Base-by-base conservation (phyloP, 2,888 invertebrate species). In the Eupeodes luniger region DNA sequence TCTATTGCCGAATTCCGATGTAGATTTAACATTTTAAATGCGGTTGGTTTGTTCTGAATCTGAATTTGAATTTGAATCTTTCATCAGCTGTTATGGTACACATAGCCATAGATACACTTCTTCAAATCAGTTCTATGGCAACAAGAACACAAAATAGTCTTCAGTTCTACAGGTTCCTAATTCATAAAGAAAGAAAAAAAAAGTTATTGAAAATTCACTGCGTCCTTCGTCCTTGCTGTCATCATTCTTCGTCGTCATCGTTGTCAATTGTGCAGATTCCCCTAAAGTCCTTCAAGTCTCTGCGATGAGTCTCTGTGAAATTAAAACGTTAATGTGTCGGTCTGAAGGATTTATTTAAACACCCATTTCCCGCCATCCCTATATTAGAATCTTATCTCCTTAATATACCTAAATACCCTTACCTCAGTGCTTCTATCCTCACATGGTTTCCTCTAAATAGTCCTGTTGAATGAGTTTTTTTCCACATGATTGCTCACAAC, bases 401-500 rank as follows among this genome's bases (percentile, higher is more conserved):
- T 3, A 57, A 10, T n/a, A 12, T 55, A 19, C 19, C 16, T 27
- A 19, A 27, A 19, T 12, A 6, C 16, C 19, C 3, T 12, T 27
- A 27, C 27, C 27, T 57, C 6, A 40, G 16, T 12, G 16, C 40
- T 12, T 12, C 4, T n/a, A 11, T 11, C 27, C 34, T 55, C 40
- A 70, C 19, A 70, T 55, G 70, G 55, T 55, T 55, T 55, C 19
- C 40, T 19, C 40, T 70, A 55, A 27, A 70, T 57, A 62, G 74
- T 69, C 78, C 77, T 69, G 81, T 75, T 86, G 83, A 86, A 79
- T 86, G 83, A 72, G 55, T 72, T 87, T 59, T 59, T 66, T 81
- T 72, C 62, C 87, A 81, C 85, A 81, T 88, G 87, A 85, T 64
- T 81, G 85, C 19, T 57, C 59, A 19, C 47, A 70, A 81, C 67